Evolutionary conservation across 2,797 vertebrate species (phyloP).

Genomic region (Hemitrygon akajei): DNA sequence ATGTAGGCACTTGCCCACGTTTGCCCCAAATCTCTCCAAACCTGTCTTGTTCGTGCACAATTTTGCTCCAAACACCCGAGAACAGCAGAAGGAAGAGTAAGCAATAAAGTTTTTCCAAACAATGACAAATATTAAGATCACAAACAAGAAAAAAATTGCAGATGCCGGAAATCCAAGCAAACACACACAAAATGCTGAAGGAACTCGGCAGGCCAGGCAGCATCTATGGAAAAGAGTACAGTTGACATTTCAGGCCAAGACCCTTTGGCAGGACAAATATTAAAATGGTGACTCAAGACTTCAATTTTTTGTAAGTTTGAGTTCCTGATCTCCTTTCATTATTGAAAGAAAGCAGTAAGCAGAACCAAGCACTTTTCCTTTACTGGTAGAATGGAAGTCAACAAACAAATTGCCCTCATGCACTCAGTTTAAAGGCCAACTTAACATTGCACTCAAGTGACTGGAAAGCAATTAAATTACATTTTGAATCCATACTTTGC

Average conservation of each 20-base stretch:
- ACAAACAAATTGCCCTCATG: neutral
- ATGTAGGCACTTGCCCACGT: no score
- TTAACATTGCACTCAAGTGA: neutral
- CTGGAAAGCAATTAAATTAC: conserved; percentile 7
- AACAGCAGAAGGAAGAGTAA: neutral
- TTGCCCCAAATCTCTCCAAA: no score
- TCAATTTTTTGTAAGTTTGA: neutral
- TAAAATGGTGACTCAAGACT: neutral
- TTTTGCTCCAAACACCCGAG: neutral
- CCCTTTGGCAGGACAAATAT: neutral
- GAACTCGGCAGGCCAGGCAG: no score
- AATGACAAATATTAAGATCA: neutral
- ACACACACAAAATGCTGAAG: no score
- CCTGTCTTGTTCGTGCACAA: no score
- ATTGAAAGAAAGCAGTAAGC: neutral
- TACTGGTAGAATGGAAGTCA: neutral
- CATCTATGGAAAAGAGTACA: no score
- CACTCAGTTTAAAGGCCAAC: neutral
- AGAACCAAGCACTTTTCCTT: neutral
- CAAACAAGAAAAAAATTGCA: no score
- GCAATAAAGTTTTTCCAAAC: neutral
- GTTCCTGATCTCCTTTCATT: neutral
- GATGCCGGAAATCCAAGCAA: no score
- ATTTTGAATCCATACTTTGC: neutral
- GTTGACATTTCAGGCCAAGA: no score